phyloP scores from a whole-genome alignment of 2,888 invertebrate genomes.

The Eretmocerus hayati region DNA sequence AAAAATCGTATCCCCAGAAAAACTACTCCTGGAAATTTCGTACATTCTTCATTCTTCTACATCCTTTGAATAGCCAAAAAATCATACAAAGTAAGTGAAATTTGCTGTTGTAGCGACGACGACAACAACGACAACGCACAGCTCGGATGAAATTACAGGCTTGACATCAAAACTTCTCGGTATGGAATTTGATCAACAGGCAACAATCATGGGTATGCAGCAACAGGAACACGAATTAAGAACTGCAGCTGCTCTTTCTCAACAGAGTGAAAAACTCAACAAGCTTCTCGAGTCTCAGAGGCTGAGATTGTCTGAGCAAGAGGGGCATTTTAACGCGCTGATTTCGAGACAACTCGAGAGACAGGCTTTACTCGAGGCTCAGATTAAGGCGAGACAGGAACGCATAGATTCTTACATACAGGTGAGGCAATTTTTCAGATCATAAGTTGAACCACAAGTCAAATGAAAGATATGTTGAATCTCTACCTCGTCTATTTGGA shows the following conservation, averaged over 20 bases:
- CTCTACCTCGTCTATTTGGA: too few relatives aligned
- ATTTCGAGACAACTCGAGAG: slow-evolving; percentile 37
- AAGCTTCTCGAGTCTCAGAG: slow-evolving; percentile 32
- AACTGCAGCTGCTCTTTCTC: slow-evolving; percentile 33
- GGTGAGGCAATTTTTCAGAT: slow-evolving; percentile 17
- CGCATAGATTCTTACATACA: slow-evolving; percentile 38
- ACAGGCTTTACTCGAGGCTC: slow-evolving; percentile 35
- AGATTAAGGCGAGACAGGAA: slow-evolving; percentile 39
- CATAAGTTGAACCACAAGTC: too few relatives aligned
- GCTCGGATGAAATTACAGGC: too few relatives aligned
- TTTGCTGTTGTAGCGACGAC: neutral
- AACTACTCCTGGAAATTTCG: neutral
- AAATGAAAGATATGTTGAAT: too few relatives aligned
- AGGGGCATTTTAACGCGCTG: slow-evolving; percentile 36
- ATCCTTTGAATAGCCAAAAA: too few relatives aligned
- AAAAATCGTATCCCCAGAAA: neutral
- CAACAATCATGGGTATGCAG: slow-evolving; percentile 35
- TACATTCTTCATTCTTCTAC: too few relatives aligned
- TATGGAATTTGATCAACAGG: slow-evolving; percentile 36
- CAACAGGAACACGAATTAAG: slow-evolving; percentile 38
- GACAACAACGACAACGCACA: too few relatives aligned
- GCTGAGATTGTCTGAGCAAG: slow-evolving; percentile 31
- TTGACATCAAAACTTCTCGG: slow-evolving; percentile 27
- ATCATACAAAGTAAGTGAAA: neutral
- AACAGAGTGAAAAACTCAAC: slow-evolving; percentile 35